These are phyloP conservation scores for Chloropsis hardwickii DNA, from an alignment of 2,113 vertebrate species.

Conservation along the genomic window DNA sequence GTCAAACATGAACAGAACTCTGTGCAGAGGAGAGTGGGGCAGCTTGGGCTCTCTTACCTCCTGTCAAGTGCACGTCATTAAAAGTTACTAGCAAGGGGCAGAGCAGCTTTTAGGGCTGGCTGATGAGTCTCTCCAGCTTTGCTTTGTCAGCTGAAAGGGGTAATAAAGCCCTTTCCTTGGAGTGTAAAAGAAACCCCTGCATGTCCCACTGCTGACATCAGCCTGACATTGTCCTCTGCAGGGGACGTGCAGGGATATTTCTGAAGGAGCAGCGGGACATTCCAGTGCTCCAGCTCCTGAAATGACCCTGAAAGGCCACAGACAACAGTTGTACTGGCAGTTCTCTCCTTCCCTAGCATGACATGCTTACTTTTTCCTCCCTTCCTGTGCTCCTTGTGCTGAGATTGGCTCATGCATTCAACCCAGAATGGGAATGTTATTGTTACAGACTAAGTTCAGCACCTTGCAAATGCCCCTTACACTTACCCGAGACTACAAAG, in stretches of 20 bases:
- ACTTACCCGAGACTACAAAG: conserved; percentile 35
- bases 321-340: neutral
- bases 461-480: conserved; percentile 7
- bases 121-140: neutral
- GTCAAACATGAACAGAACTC: neutral
- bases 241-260: conserved; percentile 15
- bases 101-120: conserved; percentile 15
- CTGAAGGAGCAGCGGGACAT: conserved; percentile 55
- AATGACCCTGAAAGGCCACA: neutral
- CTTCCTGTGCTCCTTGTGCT: neutral
- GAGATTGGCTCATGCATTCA: neutral
- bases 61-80: neutral
- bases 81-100: neutral
- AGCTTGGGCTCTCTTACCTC: neutral
- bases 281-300: conserved; percentile 4
- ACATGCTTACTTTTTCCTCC: neutral
- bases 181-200: conserved; percentile 12
- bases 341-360: neutral
- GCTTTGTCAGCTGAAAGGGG: conserved; percentile 44
- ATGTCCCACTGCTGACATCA: conserved; percentile 46
- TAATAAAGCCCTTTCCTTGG: conserved; percentile 44
- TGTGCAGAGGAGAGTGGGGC: neutral
- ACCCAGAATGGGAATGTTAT: neutral
- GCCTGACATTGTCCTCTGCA: conserved; percentile 36
- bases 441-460: conserved; percentile 28